Evolutionary conservation across 2,888 invertebrate genomes (phyloP).

Genomic region (Pollenia angustigena): DNA sequence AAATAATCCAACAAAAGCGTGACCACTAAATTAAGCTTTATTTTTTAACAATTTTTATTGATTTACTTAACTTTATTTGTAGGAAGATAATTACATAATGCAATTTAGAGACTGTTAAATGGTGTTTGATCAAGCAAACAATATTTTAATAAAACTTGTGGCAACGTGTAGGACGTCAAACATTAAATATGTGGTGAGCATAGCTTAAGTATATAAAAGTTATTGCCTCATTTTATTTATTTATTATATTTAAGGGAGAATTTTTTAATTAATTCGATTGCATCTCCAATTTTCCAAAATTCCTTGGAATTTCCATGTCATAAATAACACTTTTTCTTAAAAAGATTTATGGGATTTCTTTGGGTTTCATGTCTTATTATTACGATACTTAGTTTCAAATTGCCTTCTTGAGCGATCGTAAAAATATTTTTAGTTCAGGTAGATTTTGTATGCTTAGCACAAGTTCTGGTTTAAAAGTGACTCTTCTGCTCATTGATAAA

Average conservation of each 20-base stretch:
- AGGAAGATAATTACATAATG: no score
- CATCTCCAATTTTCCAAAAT: not conserved
- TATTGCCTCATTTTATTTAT: not conserved
- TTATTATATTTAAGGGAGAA: not conserved
- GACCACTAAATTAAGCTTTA: no score
- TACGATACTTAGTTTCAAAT: slow-evolving; percentile 20
- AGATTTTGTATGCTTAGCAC: slow-evolving; percentile 25
- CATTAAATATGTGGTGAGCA: no score
- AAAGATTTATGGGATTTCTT: slow-evolving; percentile 44
- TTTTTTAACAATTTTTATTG: no score
- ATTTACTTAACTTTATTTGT: no score
- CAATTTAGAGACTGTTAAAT: no score
- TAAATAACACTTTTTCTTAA: slow-evolving; percentile 21
- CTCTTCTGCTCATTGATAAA: slow-evolving; percentile 16
- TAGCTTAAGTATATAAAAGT: not conserved
- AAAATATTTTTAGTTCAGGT: slow-evolving; percentile 21
- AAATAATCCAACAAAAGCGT: no score
- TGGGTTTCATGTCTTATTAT: slow-evolving; percentile 36
- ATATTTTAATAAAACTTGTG: no score
- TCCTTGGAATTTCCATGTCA: not conserved
- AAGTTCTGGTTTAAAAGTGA: slow-evolving; percentile 26
- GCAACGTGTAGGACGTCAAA: no score
- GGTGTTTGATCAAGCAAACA: no score
- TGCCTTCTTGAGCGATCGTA: slow-evolving; percentile 1
- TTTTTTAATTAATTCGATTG: not conserved